Evolutionary conservation across 2,797 vertebrate species (phyloP).

Genomic region (Halcyon chelicuti): DNA sequence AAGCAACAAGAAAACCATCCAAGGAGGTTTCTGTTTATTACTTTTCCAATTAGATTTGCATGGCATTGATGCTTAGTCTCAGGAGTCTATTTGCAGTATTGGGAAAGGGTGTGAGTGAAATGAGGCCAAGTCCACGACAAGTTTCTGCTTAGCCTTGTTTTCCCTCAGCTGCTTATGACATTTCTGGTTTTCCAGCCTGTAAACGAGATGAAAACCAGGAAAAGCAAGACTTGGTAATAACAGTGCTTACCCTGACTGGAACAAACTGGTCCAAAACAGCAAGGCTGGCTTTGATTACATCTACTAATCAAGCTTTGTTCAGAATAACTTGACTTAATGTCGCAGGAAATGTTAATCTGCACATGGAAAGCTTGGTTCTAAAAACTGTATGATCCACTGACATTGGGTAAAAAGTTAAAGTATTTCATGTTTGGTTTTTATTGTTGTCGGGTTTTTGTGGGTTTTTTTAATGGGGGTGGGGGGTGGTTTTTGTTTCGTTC

Average conservation of each 20-base stretch:
- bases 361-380: slow-evolving; percentile 49
- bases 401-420: not conserved
- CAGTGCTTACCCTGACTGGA: slow-evolving; percentile 60
- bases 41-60: slow-evolving; percentile 76
- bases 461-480: not conserved
- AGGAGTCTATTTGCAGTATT: slow-evolving; percentile 51
- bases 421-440: not conserved
- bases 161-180: slow-evolving; percentile 57
- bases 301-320: slow-evolving; percentile 73
- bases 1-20: slow-evolving; percentile 52
- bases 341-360: slow-evolving; percentile 71
- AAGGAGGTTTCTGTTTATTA: slow-evolving; percentile 68
- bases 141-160: slow-evolving; percentile 60
- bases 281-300: slow-evolving; percentile 77
- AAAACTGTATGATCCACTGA: slow-evolving; percentile 9
- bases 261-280: slow-evolving; percentile 68
- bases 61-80: slow-evolving; percentile 54
- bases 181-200: slow-evolving; percentile 63
- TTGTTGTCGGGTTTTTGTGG: not conserved
- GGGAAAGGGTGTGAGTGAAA: slow-evolving; percentile 66
- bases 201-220: slow-evolving; percentile 69
- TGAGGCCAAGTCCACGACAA: slow-evolving; percentile 53
- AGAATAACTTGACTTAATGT: slow-evolving; percentile 73
- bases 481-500: too few relatives aligned
- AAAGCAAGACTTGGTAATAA: slow-evolving; percentile 70